Evolutionary conservation across 2,797 vertebrate genomes (phyloP), one percentile per base, ranked within the genome.

Genomic region (Botia kubotai): DNA sequence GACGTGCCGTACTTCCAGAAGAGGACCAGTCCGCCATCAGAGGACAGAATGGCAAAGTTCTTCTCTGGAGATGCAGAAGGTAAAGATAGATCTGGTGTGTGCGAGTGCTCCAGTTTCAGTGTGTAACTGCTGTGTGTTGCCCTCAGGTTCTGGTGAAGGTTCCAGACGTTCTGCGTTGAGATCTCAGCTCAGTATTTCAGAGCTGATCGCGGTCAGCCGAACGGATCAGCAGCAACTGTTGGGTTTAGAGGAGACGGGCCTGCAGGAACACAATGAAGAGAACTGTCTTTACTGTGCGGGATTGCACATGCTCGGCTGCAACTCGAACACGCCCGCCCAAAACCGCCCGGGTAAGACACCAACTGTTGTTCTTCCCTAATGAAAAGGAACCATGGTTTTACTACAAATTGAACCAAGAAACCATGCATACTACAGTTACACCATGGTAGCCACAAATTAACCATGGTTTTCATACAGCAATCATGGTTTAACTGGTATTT

Each of bases 251-350:
- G 98, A 98, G 89, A 98, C 97, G 0, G 97, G 98, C 2, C 93
- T 99, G 12, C 97, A 99, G 90, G 98, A 99, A 13, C 98, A 99
- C 90, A 96, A 93, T 0, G 97, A 99, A 43, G 96, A 98, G 79
- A 98, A 96, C 92, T 99, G 98, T 85, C 96, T 99, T 80, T 99
- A 98, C 88, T 99, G 98, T 81, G 97, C 98, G 19, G 97, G 97
- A 60, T 86, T 96, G 73, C 93, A 93, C 4, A 95, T 97, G 80
- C 91, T 98, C 11, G 96, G 97, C 73, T 97, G 95, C 88, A 95
- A 93, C 58, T 92, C 96, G 5, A 95, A 94, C 68, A 96, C 94
- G 86, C 91, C 94, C 87, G 91, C 96, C 0, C 96, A 95, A 82
- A 92, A 90, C 85, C 95, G 94, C 77, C 91, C 96, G 90, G 98